Percentiles rank a stretch among this genome's conserved stretches.
Conservation (phyloP, 2,797 vertebrate species). For the Peromyscus aztecus region DNA sequence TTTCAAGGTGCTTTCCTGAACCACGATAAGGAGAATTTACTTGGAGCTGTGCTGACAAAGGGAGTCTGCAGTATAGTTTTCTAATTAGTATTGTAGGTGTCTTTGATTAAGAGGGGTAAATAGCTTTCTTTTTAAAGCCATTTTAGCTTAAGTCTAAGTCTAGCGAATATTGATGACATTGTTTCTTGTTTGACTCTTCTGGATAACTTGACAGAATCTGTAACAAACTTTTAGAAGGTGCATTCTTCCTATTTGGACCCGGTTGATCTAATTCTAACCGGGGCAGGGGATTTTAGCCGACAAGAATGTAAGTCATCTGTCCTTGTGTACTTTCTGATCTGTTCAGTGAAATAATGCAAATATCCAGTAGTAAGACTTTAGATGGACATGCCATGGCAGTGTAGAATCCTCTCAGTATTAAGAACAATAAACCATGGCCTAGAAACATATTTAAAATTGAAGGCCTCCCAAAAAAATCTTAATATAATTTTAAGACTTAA, state of each 20-base stretch:
- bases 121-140: slow-evolving; percentile 57
- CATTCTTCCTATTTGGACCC: not conserved
- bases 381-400: not conserved
- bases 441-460: slow-evolving; percentile 8
- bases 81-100: slow-evolving; percentile 52
- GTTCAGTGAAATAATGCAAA: slow-evolving; percentile 36
- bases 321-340: slow-evolving; percentile 57
- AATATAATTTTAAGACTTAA: slow-evolving; percentile 37
- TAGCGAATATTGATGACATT: not conserved
- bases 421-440: not conserved
- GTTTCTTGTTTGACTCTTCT: slow-evolving; percentile 53
- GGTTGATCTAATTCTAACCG: slow-evolving; percentile 40
- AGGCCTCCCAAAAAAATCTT: not conserved
- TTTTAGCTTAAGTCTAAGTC: slow-evolving; percentile 61
- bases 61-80: slow-evolving; percentile 29
- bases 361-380: slow-evolving; percentile 8
- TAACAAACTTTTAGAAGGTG: slow-evolving; percentile 46
- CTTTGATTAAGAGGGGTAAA: slow-evolving; percentile 17
- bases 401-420: not conserved
- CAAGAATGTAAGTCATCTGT: not conserved
- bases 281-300: not conserved
- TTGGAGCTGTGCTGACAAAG: slow-evolving; percentile 51
- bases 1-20: slow-evolving; percentile 42
- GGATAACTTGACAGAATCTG: slow-evolving; percentile 14
- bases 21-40: slow-evolving; percentile 40